phyloP scores from a whole-genome alignment of 1,140 invertebrate species.

The Pomacea maculata region DNA sequence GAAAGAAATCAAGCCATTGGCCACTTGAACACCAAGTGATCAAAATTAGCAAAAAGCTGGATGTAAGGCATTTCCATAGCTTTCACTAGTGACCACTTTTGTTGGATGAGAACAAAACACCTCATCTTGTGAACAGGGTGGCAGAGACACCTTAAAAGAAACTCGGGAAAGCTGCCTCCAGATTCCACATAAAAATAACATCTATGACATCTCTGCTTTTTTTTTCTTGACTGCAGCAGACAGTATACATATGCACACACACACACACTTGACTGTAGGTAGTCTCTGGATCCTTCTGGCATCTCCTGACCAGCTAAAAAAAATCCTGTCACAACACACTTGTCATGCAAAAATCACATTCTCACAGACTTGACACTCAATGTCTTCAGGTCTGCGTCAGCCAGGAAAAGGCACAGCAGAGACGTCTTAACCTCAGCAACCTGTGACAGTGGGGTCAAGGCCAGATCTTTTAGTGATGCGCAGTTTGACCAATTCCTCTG shows the following conservation, averaged over 20 bases:
- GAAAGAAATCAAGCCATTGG: not conserved
- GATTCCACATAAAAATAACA: too few relatives aligned
- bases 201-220: too few relatives aligned
- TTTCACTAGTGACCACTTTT: too few relatives aligned
- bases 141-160: too few relatives aligned
- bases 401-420: not conserved
- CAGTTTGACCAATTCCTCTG: conserved; percentile 79
- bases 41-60: not conserved
- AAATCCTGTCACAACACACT: not conserved
- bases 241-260: too few relatives aligned
- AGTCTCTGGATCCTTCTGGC: not conserved
- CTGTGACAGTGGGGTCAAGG: conserved; percentile 63
- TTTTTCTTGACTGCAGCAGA: too few relatives aligned
- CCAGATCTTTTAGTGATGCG: conserved; percentile 71
- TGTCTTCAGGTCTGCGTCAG: not conserved
- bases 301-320: not conserved
- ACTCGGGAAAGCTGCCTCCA: too few relatives aligned
- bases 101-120: too few relatives aligned
- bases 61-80: too few relatives aligned
- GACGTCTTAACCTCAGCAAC: conserved; percentile 73
- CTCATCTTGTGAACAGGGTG: too few relatives aligned
- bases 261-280: too few relatives aligned
- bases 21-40: not conserved
- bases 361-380: not conserved
- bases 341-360: too few relatives aligned